Percentiles rank a stretch among this genome's conserved stretches.
Evolutionary conservation across 2,888 invertebrate species (phyloP).

Genomic region (Acanthosepion esculentum): DNA sequence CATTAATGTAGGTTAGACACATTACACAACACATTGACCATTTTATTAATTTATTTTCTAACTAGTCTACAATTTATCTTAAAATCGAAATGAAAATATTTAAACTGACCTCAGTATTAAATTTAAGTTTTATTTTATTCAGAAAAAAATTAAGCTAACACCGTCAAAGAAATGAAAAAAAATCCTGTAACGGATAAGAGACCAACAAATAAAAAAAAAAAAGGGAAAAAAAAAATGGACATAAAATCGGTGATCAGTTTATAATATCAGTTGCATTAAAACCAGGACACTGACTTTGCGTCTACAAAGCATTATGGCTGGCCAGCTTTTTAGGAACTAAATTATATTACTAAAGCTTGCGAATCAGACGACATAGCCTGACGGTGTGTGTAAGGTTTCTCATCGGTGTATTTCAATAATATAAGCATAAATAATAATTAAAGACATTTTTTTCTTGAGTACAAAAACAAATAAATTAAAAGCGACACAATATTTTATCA

Average conservation of each 20-base stretch:
- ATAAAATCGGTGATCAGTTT: slow-evolving; percentile 37
- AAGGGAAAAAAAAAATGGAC: neutral
- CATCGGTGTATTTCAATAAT: neutral
- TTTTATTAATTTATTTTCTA: neutral
- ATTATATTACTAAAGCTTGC: neutral
- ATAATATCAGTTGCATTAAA: neutral
- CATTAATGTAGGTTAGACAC: neutral
- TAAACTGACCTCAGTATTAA: neutral
- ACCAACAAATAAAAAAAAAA: neutral
- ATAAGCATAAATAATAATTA: neutral
- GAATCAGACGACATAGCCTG: neutral
- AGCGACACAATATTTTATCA: neutral
- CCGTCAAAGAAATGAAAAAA: neutral
- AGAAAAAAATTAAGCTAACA: neutral
- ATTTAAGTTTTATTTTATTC: neutral
- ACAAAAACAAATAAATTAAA: neutral
- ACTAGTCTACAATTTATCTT: neutral
- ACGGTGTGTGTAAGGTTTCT: neutral
- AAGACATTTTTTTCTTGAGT: neutral
- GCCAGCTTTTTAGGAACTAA: slow-evolving; percentile 12
- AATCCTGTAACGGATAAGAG: neutral
- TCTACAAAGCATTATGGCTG: slow-evolving; percentile 20
- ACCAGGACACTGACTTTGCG: neutral
- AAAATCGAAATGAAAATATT: neutral
- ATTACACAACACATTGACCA: neutral